A percentile compares a stretch with the other conserved stretches of the same genome.
phyloP scores from a whole-genome alignment of 2,888 invertebrate species.

The Nemapogon koenigi region DNA sequence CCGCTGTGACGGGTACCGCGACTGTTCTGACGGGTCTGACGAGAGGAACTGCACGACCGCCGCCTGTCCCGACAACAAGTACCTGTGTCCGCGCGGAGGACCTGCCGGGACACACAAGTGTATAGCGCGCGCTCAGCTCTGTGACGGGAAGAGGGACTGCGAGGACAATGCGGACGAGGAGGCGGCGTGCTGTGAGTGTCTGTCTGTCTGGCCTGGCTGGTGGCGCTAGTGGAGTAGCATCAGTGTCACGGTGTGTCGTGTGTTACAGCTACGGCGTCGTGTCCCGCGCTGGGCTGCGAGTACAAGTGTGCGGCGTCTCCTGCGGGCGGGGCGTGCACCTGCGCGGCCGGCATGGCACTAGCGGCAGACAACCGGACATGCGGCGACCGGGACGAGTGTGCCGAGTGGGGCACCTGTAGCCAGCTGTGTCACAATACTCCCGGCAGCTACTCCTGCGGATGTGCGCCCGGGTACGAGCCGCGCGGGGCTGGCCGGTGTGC shows the following conservation, averaged over 20 bases:
- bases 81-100: conserved; percentile 81
- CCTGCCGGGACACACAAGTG: conserved; percentile 80
- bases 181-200: conserved; percentile 82
- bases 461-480: conserved; percentile 78
- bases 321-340: conserved; percentile 89
- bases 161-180: conserved; percentile 91
- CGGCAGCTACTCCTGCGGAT: conserved; percentile 82
- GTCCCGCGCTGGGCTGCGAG: conserved; percentile 86
- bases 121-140: conserved; percentile 85
- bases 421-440: conserved; percentile 91
- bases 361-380: conserved; percentile 86
- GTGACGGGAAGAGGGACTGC: conserved; percentile 91
- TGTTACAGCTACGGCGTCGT: conserved; percentile 77
- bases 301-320: conserved; percentile 91
- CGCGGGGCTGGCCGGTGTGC: conserved; percentile 67
- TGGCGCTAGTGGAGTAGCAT: too few relatives aligned
- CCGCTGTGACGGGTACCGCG: conserved; percentile 86
- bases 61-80: conserved; percentile 89
- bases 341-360: conserved; percentile 85
- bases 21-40: conserved; percentile 92
- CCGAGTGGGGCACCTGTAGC: conserved; percentile 93
- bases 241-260: background rate
- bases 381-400: conserved; percentile 90
- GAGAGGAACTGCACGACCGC: conserved; percentile 88
- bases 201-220: background rate